These are phyloP conservation scores for Cepphus grylle DNA, from an alignment of 2,113 vertebrate species.

Conservation along the genomic window DNA sequence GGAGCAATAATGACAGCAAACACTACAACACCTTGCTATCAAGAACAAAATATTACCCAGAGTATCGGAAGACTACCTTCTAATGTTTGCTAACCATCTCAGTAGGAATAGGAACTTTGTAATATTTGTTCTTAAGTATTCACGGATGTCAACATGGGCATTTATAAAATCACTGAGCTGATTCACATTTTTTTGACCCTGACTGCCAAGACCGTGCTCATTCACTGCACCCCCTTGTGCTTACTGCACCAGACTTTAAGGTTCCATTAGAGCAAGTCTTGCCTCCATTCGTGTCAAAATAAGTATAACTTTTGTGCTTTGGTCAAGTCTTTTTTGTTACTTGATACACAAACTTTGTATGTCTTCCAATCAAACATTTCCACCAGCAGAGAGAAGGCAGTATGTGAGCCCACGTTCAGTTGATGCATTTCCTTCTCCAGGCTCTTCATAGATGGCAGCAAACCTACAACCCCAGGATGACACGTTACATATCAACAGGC, in stretches of 20 bases:
- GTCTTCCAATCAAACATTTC: not conserved
- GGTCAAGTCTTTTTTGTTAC: not conserved
- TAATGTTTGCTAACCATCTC: not conserved
- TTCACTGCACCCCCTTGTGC: not conserved
- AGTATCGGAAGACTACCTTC: not conserved
- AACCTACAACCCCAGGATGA: not conserved
- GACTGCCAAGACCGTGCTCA: not conserved
- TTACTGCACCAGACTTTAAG: not conserved
- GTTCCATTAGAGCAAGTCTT: not conserved
- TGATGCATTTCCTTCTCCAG: not conserved
- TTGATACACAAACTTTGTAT: not conserved
- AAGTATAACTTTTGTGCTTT: not conserved
- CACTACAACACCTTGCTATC: not conserved
- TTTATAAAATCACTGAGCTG: not conserved
- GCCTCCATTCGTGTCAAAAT: not conserved
- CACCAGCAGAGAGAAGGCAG: not conserved
- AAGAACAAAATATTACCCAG: not conserved
- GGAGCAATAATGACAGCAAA: not conserved
- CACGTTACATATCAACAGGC: rapidly evolving
- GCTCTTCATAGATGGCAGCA: not conserved
- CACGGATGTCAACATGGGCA: not conserved
- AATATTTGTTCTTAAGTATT: not conserved
- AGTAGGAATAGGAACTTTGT: not conserved
- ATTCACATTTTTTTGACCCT: not conserved
- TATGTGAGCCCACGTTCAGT: not conserved